Evolutionary conservation across 2,113 vertebrate genomes (phyloP).

Genomic region (sheep (Ovis aries)): DNA sequence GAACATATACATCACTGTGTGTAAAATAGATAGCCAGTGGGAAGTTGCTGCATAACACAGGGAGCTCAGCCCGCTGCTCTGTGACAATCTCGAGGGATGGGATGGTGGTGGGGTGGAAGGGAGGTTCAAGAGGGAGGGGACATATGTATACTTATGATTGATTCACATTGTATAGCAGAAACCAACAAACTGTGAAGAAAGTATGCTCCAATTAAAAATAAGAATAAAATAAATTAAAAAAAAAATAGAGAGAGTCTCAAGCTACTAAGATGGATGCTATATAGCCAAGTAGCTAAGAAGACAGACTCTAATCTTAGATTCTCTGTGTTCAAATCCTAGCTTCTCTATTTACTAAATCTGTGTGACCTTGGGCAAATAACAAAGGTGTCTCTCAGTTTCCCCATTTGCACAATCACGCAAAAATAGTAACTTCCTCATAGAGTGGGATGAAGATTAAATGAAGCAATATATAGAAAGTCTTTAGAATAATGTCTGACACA

Average conservation of each 20-base stretch:
- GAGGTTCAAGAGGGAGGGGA: background rate
- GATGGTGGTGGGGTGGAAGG: background rate
- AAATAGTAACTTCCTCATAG: background rate
- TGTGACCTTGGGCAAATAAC: background rate
- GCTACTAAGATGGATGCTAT: background rate
- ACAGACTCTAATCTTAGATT: background rate
- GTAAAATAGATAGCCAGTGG: background rate
- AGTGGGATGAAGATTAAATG: background rate
- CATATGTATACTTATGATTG: background rate
- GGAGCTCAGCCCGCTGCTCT: background rate
- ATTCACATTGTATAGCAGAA: background rate
- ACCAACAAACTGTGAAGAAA: background rate
- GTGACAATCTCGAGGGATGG: background rate
- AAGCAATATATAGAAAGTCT: background rate
- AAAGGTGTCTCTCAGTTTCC: background rate
- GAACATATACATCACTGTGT: background rate
- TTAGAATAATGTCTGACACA: background rate
- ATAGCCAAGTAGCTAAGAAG: background rate
- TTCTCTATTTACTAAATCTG: background rate
- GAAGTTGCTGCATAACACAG: background rate
- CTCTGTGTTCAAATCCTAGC: background rate
- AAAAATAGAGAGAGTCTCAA: background rate
- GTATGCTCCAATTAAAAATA: background rate
- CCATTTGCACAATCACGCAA: background rate
- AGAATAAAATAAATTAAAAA: background rate